Evolutionary conservation across 37 sponge, comb jelly and placozoan species (phyloP).

Genomic region (Oopsacas minuta): DNA sequence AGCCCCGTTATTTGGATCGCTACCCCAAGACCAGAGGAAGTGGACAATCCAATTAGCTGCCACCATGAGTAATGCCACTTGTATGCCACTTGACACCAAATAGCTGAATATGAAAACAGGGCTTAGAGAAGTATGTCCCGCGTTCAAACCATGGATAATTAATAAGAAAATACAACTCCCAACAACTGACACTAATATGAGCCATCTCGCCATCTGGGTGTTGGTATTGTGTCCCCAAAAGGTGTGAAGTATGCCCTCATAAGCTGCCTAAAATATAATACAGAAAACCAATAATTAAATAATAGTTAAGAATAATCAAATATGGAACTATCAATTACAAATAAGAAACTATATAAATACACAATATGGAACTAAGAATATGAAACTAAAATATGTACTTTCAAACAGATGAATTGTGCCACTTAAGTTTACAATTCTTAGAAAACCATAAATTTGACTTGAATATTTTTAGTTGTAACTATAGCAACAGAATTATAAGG

Average conservation of each 20-base stretch:
- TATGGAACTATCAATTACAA: too few relatives aligned
- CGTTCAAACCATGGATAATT: slow-evolving; percentile 31
- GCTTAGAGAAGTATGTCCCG: slow-evolving; percentile 73
- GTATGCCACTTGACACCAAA: slow-evolving; percentile 43
- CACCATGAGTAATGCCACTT: slow-evolving; percentile 66
- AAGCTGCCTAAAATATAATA: not conserved
- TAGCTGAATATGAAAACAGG: slow-evolving; percentile 54
- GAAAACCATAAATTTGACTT: not conserved
- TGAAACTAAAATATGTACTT: too few relatives aligned
- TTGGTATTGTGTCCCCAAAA: slow-evolving; percentile 25
- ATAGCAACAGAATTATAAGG: not conserved
- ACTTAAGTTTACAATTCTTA: not conserved
- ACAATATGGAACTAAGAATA: too few relatives aligned
- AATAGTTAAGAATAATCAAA: too few relatives aligned
- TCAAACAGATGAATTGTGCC: too few relatives aligned
- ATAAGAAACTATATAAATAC: too few relatives aligned
- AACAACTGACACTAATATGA: slow-evolving; percentile 53
- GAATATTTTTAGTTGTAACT: not conserved
- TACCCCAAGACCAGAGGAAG: slow-evolving; percentile 43
- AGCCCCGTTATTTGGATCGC: slow-evolving; percentile 85
- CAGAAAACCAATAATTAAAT: too few relatives aligned
- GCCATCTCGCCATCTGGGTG: slow-evolving; percentile 41
- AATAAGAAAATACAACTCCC: slow-evolving; percentile 67
- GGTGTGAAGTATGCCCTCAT: not conserved
- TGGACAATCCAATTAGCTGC: slow-evolving; percentile 81